Evolutionary conservation across 2,113 vertebrate genomes (phyloP), one percentile per base, ranked within the genome.

Genomic region (Chlorocebus sabaeus): DNA sequence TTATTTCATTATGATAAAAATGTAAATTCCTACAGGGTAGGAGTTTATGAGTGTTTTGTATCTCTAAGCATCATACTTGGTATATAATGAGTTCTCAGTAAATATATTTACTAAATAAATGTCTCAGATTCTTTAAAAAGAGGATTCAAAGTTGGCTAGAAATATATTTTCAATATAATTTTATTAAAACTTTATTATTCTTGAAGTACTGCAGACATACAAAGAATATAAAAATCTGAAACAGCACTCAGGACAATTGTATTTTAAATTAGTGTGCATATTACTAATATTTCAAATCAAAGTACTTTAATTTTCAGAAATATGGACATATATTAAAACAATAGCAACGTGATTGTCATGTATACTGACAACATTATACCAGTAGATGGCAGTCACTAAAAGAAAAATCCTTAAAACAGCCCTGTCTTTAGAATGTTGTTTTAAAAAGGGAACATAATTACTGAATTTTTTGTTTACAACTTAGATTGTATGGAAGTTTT

Each of bases 361-460:
- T 83, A 64, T 70, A 91, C 30, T 95, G 93, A 52, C 35, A 96
- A 73, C 1, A 52, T 40, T 10, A 0, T 5, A 43, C 94, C 97
- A 97, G 93, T 81, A 95, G 97, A 94, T 98, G 97, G 97, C 95
- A 94, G 70, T 96, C 83, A 83, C 13, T 76, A 86, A 30, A 64
- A 95, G 73, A 96, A 72, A 89, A 95, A 93, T 67, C 10, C 22
- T 94, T 89, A 32, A 72, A 81, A 70, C 13, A 68, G 8, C 8
- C 2, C 12, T 55, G 14, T 18, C 22, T 88, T 78, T 67, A 94
- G n/a, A 87, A 35, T 14, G 13, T 13, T 38, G 18, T 89, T 93
- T 82, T 25, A 16, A 55, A 82, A 92, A 40, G 3, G 30, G 32
- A 80, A 43, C 13, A n/a, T 78, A 84, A 84, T 32, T 10, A 45